phyloP scores from a whole-genome alignment of 2,797 vertebrate species.

The Ibycter americanus region DNA sequence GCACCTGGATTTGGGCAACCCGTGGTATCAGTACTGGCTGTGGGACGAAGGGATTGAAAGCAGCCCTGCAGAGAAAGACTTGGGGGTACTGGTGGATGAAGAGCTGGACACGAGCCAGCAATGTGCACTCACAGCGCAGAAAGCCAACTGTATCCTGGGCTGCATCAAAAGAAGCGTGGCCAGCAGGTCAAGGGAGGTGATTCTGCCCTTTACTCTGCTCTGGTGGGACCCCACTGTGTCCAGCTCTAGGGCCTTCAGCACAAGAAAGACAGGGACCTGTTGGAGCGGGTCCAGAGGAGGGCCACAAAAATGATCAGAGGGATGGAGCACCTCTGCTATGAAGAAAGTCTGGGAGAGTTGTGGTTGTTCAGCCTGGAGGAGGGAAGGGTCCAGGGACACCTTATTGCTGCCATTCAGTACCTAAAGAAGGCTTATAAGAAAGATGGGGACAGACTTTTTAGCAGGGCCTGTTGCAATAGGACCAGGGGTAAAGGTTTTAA shows the following conservation, averaged over 20 bases:
- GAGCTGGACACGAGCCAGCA: not conserved
- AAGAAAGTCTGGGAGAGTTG: not conserved
- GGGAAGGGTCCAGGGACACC: not conserved
- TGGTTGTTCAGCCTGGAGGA: not conserved
- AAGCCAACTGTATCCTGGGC: not conserved
- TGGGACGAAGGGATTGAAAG: no score
- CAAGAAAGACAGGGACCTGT: not conserved
- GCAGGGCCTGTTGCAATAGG: not conserved
- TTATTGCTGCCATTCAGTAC: not conserved
- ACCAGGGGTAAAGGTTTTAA: not conserved
- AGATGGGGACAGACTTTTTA: not conserved
- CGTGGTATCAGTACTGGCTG: no score
- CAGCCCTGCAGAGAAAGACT: not conserved
- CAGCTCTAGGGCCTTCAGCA: not conserved
- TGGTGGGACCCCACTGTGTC: not conserved
- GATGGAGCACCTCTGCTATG: not conserved
- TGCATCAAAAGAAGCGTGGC: fast-evolving
- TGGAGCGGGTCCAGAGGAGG: not conserved
- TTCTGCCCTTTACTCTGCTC: not conserved
- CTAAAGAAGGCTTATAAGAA: not conserved
- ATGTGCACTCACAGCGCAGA: fast-evolving
- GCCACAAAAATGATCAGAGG: not conserved
- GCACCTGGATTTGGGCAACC: not conserved
- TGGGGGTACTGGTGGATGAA: not conserved
- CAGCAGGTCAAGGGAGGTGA: not conserved